Base-by-base conservation (phyloP, 2,888 invertebrate genomes). In the Trachelus tabidus region DNA sequence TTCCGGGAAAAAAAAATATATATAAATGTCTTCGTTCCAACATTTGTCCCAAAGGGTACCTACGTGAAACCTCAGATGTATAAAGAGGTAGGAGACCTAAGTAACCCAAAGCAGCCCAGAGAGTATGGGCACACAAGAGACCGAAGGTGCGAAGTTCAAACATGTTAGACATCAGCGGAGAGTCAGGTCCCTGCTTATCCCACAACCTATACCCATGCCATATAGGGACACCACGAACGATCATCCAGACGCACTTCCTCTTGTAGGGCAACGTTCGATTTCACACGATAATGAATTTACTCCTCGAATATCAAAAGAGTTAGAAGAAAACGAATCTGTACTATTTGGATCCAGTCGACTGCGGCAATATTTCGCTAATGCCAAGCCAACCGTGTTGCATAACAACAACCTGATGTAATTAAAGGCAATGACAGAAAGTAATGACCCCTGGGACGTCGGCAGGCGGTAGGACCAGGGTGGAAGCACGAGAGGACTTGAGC, bases 371-470 rank as follows among this genome's bases (percentile, higher is more conserved):
- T 56, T 56, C 56, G 56, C 56, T 56, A 15, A 56, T 23, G 9
- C 56, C 56, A 56, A 56, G 56, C 23, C 83, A 81, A 81, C 78
- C 78, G 76, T 75, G 84, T 88, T 88, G 84, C 85, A 84, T 83
- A 87, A 88, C 85, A 81, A 87, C 82, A 81, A 81, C 78, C 80
- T 80, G 83, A 83, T 81, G 85, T 85, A 85, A 87, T 86, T 88
- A 87, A 85, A 85, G 84, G 82, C 82, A 83, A 83, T 82, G 85
- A 87, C 86, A 83, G 85, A 87, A 83, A 82, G 83, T 83, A 83
- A 82, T 79, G 81, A 82, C 79, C 81, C 78, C 77, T 77, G 78
- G 78, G 79, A 82, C 79, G 75, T 78, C 12, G 33, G 71, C 71
- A 56, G 73, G 56, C 71, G 34, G 75, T 56, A 9, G 23, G 68